A percentile compares a stretch with the other conserved stretches of the same genome.
These are phyloP conservation scores for Ptilodon capucinus DNA, from an alignment of 2,888 invertebrate species.

Conservation along the genomic window DNA sequence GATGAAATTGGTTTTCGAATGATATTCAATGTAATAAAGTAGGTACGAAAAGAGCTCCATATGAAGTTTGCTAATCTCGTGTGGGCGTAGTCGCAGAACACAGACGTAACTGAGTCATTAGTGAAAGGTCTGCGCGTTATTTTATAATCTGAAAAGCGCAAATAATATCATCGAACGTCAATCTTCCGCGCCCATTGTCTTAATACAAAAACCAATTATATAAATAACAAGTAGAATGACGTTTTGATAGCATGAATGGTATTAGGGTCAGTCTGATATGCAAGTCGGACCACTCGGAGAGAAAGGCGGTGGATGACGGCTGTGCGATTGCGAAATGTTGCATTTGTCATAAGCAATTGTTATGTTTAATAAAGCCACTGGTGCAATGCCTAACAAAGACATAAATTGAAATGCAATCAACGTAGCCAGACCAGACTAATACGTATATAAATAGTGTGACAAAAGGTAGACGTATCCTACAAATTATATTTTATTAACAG, in stretches of 20 bases:
- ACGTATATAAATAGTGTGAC: no score
- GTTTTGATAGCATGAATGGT: constrained; percentile 3
- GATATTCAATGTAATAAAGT: no score
- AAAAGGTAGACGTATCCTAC: no score
- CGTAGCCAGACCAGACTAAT: not conserved
- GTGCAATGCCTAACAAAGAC: not conserved
- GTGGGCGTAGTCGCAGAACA: not conserved
- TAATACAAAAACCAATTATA: constrained; percentile 1
- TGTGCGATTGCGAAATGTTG: constrained; percentile 30
- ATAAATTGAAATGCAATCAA: not conserved
- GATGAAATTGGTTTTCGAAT: no score
- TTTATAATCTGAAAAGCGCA: not conserved
- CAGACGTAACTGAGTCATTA: not conserved
- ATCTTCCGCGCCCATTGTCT: not conserved
- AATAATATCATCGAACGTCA: constrained; percentile 1
- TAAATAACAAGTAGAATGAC: constrained; percentile 2
- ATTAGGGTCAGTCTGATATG: constrained; percentile 30
- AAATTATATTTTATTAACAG: no score
- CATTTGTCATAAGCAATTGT: constrained; percentile 2
- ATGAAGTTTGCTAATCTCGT: not conserved
- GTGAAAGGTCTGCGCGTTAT: not conserved
- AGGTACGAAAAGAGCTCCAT: no score
- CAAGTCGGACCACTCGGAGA: constrained; percentile 22
- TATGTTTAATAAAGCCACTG: not conserved
- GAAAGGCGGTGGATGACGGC: constrained; percentile 27